Conservation (phyloP, 2,797 vertebrate species). For the Sebastes goodei region DNA sequence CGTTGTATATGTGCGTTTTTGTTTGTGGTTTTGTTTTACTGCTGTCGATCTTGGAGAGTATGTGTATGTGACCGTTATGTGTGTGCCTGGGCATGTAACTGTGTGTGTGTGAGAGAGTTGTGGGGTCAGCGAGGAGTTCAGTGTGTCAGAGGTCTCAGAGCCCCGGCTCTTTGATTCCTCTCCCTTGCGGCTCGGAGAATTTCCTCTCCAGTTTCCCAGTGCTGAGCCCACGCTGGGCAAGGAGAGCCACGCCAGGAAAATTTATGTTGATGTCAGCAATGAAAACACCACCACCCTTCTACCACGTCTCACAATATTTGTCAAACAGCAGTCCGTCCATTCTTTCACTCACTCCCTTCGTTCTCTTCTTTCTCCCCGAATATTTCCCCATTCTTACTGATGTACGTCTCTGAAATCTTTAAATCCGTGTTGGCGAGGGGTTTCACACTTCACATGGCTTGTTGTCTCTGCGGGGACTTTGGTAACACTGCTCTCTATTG, state of each 20-base stretch:
- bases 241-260: conserved; percentile 80
- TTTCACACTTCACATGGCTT: conserved; percentile 79
- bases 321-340: conserved; percentile 84
- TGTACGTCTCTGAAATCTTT: conserved; percentile 64
- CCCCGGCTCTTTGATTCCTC: conserved; percentile 80
- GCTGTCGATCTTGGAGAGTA: conserved; percentile 2
- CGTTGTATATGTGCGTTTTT: neutral
- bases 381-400: conserved; percentile 64
- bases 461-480: conserved; percentile 76
- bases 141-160: conserved; percentile 80
- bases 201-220: conserved; percentile 82
- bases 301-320: conserved; percentile 86
- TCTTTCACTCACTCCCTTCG: conserved; percentile 64
- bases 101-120: conserved; percentile 31
- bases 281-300: conserved; percentile 81
- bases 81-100: conserved; percentile 17
- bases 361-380: conserved; percentile 66
- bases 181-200: conserved; percentile 77
- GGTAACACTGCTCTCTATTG: conserved; percentile 69
- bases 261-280: conserved; percentile 87
- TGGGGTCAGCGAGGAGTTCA: conserved; percentile 77
- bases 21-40: conserved; percentile 16
- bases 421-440: conserved; percentile 63
- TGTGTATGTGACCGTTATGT: conserved; percentile 18
- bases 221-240: conserved; percentile 80